phyloP scores from a whole-genome alignment of 2,113 vertebrate species.

The Pseudolaguvia tuberculata region DNA sequence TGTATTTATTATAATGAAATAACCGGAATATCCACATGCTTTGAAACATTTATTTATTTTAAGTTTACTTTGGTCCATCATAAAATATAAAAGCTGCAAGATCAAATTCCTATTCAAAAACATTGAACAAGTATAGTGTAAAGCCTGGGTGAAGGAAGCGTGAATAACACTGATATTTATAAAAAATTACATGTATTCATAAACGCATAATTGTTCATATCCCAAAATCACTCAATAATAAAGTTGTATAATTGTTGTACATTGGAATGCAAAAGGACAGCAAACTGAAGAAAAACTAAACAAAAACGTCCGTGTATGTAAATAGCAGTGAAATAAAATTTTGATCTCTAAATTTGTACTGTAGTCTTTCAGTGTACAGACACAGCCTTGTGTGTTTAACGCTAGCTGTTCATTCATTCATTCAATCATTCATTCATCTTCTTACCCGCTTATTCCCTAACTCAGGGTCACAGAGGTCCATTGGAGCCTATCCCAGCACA shows the following conservation, averaged over 20 bases:
- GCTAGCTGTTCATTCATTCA: background rate
- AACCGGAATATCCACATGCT: background rate
- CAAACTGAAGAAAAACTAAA: background rate
- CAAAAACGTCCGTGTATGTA: conserved; percentile 22
- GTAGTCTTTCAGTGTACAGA: background rate
- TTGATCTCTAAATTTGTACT: conserved; percentile 35
- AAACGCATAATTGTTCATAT: no score
- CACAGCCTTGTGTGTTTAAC: background rate
- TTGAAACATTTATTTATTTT: conserved; percentile 3
- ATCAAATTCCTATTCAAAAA: background rate
- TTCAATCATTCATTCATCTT: no score
- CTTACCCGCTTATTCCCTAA: no score
- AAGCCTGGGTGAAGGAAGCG: background rate
- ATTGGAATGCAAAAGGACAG: conserved; percentile 35
- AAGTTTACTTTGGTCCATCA: background rate
- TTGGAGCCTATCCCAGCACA: no score
- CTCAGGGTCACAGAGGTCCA: no score
- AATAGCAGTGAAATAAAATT: conserved; percentile 21
- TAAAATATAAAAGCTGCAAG: conserved; percentile 21
- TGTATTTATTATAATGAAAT: background rate
- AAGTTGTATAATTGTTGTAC: background rate
- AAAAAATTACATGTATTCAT: background rate
- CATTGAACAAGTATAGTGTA: background rate
- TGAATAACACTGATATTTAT: background rate
- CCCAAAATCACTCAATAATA: background rate